Percentiles rank a stretch among this genome's conserved stretches.
Evolutionary conservation across 2,888 invertebrate species (phyloP).

Genomic region (Caenorhabditis sp.): DNA sequence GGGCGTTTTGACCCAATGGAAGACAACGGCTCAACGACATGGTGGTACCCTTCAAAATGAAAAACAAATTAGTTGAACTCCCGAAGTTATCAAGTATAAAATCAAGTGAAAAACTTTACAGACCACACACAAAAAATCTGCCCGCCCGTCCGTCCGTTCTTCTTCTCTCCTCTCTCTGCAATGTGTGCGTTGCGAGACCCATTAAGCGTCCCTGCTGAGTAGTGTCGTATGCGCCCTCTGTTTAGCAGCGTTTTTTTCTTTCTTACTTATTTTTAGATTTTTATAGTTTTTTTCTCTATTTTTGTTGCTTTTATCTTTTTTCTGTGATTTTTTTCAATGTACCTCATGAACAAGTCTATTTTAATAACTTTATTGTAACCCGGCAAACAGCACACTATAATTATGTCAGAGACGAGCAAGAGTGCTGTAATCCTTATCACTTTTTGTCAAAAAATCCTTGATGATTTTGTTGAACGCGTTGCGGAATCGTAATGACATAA

Average conservation of each 20-base stretch:
- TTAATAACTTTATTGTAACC: neutral
- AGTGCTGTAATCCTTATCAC: constrained; percentile 45
- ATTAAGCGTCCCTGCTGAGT: neutral
- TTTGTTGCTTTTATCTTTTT: no score
- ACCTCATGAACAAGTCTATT: neutral
- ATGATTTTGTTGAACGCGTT: constrained; percentile 58
- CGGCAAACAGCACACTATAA: neutral
- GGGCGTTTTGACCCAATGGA: constrained; percentile 54
- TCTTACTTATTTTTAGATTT: neutral
- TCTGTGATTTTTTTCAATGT: neutral
- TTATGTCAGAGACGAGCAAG: constrained; percentile 37
- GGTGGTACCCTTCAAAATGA: constrained; percentile 39
- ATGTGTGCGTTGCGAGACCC: neutral
- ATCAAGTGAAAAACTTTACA: no score
- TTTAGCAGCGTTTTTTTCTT: neutral
- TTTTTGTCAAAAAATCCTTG: constrained; percentile 42
- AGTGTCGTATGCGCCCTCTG: neutral
- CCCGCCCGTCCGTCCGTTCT: neutral
- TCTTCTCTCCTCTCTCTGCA: neutral
- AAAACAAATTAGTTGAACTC: neutral
- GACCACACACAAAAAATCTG: neutral
- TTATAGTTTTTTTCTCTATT: no score
- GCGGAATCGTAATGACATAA: constrained; percentile 67
- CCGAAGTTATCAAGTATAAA: neutral
- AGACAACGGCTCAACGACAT: constrained; percentile 60